A percentile compares a stretch with the other conserved stretches of the same genome.
Evolutionary conservation across 2,113 vertebrate species (phyloP).

Genomic region (Thermophis baileyi): DNA sequence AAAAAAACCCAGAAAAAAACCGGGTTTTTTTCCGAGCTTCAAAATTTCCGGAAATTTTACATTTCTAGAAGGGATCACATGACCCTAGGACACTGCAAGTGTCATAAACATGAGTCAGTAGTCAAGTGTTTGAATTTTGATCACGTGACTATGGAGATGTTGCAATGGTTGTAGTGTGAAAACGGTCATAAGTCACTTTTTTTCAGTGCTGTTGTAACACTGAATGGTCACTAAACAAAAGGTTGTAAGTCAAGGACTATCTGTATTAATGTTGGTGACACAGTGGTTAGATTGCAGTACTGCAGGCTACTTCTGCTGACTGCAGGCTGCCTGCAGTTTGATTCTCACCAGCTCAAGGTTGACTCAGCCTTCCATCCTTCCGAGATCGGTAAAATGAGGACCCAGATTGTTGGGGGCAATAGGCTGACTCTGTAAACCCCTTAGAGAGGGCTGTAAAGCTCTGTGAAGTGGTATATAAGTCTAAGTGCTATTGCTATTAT

Average conservation of each 20-base stretch:
- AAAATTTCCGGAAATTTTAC: no score
- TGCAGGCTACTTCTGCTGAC: no score
- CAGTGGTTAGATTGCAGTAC: no score
- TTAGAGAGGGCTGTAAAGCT: not conserved
- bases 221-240: not conserved
- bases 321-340: no score
- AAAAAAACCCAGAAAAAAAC: no score
- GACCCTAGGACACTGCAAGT: not conserved
- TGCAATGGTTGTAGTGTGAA: not conserved
- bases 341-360: no score
- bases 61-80: no score
- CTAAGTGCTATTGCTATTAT: no score
- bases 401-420: not conserved
- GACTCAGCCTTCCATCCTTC: no score
- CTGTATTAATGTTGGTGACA: not conserved
- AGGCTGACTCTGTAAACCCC: not conserved
- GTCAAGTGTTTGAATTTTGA: not conserved
- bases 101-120: not conserved
- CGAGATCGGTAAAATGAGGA: no score
- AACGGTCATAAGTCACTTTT: not conserved
- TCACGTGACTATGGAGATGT: not conserved
- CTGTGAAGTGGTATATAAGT: no score
- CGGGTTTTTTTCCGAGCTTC: no score
- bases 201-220: not conserved
- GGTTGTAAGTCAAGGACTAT: not conserved